These are phyloP conservation scores for Myotis myotis DNA, from an alignment of 2,797 vertebrate species.

Conservation along the genomic window DNA sequence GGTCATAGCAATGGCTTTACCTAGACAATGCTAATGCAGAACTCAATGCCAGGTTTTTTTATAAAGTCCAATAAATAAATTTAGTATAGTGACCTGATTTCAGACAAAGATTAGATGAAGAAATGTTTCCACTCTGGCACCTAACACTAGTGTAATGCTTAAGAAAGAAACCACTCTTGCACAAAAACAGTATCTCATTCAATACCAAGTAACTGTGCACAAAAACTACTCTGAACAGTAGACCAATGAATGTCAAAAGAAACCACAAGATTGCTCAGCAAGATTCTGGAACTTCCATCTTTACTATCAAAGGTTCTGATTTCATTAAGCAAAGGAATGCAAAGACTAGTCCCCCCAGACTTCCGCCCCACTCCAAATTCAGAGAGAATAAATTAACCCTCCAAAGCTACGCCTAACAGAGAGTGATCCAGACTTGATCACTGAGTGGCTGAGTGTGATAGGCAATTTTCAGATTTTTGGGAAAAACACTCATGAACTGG, in stretches of 20 bases:
- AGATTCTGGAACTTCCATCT: constrained; percentile 3
- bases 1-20: constrained; percentile 51
- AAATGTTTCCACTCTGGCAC: not conserved
- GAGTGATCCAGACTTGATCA: not conserved
- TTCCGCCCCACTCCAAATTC: not conserved
- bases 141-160: not conserved
- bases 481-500: not conserved
- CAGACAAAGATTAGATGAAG: constrained; percentile 48
- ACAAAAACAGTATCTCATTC: constrained; percentile 33
- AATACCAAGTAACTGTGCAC: not conserved
- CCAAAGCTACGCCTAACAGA: not conserved
- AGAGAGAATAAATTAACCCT: constrained; percentile 2
- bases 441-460: not conserved
- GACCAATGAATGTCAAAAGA: constrained; percentile 32
- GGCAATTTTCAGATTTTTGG: constrained; percentile 23
- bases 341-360: not conserved
- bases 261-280: not conserved
- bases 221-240: constrained; percentile 16
- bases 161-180: not conserved
- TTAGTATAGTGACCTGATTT: constrained; percentile 30
- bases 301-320: not conserved
- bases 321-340: not conserved
- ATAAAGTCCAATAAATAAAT: not conserved
- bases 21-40: constrained; percentile 42
- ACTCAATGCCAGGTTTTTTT: constrained; percentile 23